Evolutionary conservation across 2,113 vertebrate genomes (phyloP), one percentile per base, ranked within the genome.

Genomic region (Strix aluco): DNA sequence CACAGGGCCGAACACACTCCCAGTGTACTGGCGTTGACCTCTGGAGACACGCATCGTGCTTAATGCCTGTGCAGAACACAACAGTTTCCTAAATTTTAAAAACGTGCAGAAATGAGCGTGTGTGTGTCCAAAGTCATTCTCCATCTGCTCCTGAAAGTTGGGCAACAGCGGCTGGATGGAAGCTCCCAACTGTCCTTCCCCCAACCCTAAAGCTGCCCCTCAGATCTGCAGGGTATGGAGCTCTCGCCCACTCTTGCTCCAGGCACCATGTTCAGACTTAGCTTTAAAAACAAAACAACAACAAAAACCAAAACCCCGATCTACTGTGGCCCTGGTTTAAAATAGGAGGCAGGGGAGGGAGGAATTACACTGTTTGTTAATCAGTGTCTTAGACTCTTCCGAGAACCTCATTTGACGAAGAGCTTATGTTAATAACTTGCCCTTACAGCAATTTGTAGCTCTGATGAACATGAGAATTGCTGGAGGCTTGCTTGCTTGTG

Each of bases 361-460:
- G 27, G 16, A 65, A 42, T 87, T 40, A 22, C 26, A 10, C 3
- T 40, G 72, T 71, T 92, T 81, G 44, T 94, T 94, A 73, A 84
- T 90, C 57, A 38, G 61, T 36, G 65, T 65, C 73, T 70, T 86
- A 34, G 38, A 40, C 36, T 94, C 69, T 81, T 86, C 36, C 11
- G 84, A 94, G 71, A 74, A 36, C 59, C 34, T 91, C 46, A 52
- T 94, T 92, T 94, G 79, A 70, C 1, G 7, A 74, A 79, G 67
- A 88, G 69, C 46, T 90, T 90, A 83, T 70, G 75, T 72, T 93
- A 91, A 81, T 94, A 94, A 74, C 61, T 91, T 83, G 59, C 47
- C 77, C 77, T 82, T 91, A 36, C 20, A 91, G 67, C 86, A 66
- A 0, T 92, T 81, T 95, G 83, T 93, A 84, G 90, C 61, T 88